Percentiles rank a stretch among this genome's conserved stretches.
Conservation (phyloP, 2,113 vertebrate genomes). For the Zeus faber region DNA sequence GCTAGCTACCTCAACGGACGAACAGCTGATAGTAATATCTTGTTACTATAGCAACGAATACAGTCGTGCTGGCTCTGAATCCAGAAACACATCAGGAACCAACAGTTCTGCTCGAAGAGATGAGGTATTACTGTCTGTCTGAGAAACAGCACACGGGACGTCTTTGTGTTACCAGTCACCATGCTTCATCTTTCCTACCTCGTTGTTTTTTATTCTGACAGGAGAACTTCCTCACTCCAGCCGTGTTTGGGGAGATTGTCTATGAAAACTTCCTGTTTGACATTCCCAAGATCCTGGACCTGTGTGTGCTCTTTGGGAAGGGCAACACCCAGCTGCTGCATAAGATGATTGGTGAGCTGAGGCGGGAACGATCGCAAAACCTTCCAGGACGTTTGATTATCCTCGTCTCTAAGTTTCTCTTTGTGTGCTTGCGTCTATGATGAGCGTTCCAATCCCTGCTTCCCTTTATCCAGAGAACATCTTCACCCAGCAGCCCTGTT, state of each 20-base stretch:
- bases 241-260: conserved; percentile 92
- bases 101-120: no score
- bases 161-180: no score
- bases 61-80: no score
- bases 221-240: conserved; percentile 90
- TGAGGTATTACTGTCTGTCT: no score
- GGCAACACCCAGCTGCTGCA: conserved; percentile 88
- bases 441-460: conserved; percentile 1
- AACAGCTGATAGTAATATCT: no score
- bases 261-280: conserved; percentile 97
- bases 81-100: no score
- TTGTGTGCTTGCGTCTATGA: neutral
- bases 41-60: no score
- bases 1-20: no score
- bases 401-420: no score
- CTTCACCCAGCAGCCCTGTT: conserved; percentile 90
- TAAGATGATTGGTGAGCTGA: conserved; percentile 92
- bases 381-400: no score
- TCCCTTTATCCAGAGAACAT: conserved; percentile 82
- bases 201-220: conserved; percentile 37
- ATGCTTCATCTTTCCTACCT: neutral
- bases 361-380: no score
- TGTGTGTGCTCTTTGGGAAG: conserved; percentile 94
- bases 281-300: conserved; percentile 95
- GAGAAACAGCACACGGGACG: no score